A percentile compares a stretch with the other conserved stretches of the same genome.
phyloP scores from a whole-genome alignment of 2,888 invertebrate species.

The Tipula confusa region DNA sequence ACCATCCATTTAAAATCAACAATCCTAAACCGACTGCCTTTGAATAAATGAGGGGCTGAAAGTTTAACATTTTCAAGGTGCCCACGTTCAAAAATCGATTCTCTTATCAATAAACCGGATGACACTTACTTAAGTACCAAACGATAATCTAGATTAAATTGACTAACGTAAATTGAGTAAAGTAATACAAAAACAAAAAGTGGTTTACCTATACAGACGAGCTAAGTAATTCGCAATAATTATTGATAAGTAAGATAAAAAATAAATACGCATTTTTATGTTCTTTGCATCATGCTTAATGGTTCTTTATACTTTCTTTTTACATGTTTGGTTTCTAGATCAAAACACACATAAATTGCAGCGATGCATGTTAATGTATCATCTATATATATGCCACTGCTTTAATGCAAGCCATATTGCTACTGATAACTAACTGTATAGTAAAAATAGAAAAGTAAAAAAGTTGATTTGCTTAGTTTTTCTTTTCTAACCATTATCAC shows the following conservation, averaged over 20 bases:
- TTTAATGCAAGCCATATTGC: background rate
- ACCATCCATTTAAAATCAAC: no score
- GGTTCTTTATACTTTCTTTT: background rate
- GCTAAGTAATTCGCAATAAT: background rate
- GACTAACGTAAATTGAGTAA: background rate
- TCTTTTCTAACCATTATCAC: background rate
- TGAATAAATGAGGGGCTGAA: no score
- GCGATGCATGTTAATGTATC: background rate
- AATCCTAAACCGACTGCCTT: no score
- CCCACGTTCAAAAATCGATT: no score
- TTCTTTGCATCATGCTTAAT: background rate
- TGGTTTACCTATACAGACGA: background rate
- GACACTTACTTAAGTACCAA: no score
- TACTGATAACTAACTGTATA: background rate
- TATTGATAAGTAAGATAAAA: background rate
- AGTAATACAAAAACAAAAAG: background rate
- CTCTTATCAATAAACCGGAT: no score
- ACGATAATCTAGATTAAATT: background rate
- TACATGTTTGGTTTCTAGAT: background rate
- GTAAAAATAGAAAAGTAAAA: background rate
- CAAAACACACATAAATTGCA: background rate
- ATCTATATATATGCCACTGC: background rate
- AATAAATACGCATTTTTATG: background rate
- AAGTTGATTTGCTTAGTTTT: conserved; percentile 1
- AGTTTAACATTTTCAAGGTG: no score